A percentile compares a stretch with the other conserved stretches of the same genome.
phyloP scores from a whole-genome alignment of 2,113 vertebrate species.

The Eretmochelys imbricata region DNA sequence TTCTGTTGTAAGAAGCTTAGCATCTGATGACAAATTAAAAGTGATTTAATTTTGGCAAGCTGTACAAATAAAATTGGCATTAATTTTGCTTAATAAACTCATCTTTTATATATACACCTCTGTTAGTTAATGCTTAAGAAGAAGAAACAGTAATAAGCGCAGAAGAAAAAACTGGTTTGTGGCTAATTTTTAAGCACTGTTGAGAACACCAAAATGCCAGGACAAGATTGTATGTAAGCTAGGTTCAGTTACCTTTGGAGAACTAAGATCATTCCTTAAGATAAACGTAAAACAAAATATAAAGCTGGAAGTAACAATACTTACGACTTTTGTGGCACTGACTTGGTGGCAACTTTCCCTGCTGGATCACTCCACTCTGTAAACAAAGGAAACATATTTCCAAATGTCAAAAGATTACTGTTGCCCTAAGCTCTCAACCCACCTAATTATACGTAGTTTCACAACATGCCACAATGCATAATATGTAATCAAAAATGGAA shows the following conservation, averaged over 20 bases:
- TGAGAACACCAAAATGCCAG: slow-evolving; percentile 63
- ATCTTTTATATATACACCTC: slow-evolving; percentile 65
- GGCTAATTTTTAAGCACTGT: slow-evolving; percentile 68
- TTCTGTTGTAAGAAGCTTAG: slow-evolving; percentile 70
- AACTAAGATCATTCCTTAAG: slow-evolving; percentile 27
- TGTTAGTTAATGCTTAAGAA: slow-evolving; percentile 67
- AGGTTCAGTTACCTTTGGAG: slow-evolving; percentile 55
- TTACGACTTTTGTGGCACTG: slow-evolving; percentile 92
- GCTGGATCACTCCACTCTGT: slow-evolving; percentile 92
- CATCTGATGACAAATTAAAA: slow-evolving; percentile 72
- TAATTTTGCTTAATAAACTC: slow-evolving; percentile 76
- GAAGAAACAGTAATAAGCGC: slow-evolving; percentile 66
- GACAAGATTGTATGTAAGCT: slow-evolving; percentile 45
- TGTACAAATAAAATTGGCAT: slow-evolving; percentile 70
- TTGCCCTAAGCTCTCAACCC: slow-evolving; percentile 59
- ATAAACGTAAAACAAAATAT: slow-evolving; percentile 56
- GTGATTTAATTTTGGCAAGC: slow-evolving; percentile 72
- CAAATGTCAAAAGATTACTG: slow-evolving; percentile 71
- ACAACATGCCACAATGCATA: slow-evolving; percentile 66
- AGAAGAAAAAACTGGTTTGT: slow-evolving; percentile 68
- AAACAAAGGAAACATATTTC: slow-evolving; percentile 78
- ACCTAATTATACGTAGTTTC: slow-evolving; percentile 66
- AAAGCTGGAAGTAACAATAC: slow-evolving; percentile 79
- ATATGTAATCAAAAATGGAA: slow-evolving; percentile 61
- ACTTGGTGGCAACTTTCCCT: slow-evolving; percentile 91